Evolutionary conservation across 1,140 invertebrate species (phyloP), one percentile per base, ranked within the genome.

Genomic region (Drosophila saltans): DNA sequence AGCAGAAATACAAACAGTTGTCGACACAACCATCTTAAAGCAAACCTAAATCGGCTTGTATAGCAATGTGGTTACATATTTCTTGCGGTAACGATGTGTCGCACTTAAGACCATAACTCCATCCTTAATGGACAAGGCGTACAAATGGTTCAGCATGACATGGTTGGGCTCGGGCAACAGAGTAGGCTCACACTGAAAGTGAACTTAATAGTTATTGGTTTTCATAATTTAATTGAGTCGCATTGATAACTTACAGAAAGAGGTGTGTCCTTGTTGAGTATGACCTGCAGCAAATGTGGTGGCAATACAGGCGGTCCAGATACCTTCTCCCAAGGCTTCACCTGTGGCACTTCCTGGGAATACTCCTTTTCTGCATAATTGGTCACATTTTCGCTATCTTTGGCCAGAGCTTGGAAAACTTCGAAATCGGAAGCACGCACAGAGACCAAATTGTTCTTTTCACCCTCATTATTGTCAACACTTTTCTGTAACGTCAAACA

Each of bases 111-210:
- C 99, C 98, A 99, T 99, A 1, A 99, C 98, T 48, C 98, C 98
- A 93, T 99, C 98, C 94, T 99, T 99, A 84, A 99, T 99, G 43
- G 98, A 99, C 66, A 99, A 94, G 16, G 99, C 99, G 93, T 99
- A 99, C n/a, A 99, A 93, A 94, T 99, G 99, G 93, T 99, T 99
- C 75, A 99, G 94, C 98, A 99, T 99, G 1, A 99, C 98, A 93
- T 99, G 98, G 93, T 99, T 99, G 78, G 99, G 98, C 93, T 99
- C 98, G n/a, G 99, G 99, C 80, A 99, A 93, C 75, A 99, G 94
- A 57, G 98, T 99, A 57, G 99, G 99, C 93, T 99, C 99, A 93
- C 98, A 99, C 97, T 98, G 93, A 73, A 48, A 11, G 0, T 28
- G 26, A 9, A 45, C 8, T 1, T 11, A 8, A 6, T 1, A 11